Evolutionary conservation across 1,140 invertebrate species (phyloP).

Genomic region (Muscidifurax raptorellus): DNA sequence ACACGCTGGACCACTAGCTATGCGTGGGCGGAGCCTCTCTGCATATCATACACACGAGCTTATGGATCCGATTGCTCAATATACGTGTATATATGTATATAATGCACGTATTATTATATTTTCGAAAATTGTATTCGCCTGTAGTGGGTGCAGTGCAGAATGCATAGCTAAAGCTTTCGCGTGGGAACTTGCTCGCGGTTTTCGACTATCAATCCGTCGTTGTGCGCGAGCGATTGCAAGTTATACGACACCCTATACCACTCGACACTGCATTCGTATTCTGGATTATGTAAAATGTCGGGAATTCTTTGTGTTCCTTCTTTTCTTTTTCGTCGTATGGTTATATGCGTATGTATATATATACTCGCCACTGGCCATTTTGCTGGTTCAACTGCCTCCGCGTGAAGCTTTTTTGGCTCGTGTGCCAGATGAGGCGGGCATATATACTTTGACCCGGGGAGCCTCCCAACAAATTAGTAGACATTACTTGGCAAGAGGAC

Average conservation of each 20-base stretch:
- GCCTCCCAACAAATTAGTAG: constrained; percentile 65
- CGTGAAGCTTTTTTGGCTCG: constrained; percentile 51
- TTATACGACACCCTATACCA: no score
- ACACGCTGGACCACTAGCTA: constrained; percentile 24
- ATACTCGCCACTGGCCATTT: background rate
- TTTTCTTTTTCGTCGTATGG: no score
- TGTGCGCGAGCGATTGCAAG: background rate
- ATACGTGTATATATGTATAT: no score
- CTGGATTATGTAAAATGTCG: no score
- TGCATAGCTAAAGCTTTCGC: constrained; percentile 34
- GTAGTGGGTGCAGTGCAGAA: no score
- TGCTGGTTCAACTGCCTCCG: background rate
- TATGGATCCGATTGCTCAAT: constrained; percentile 23
- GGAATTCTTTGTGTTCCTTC: no score
- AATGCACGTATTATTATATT: no score
- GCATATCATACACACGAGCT: background rate
- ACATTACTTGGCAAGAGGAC: constrained; percentile 54
- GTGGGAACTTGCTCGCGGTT: background rate
- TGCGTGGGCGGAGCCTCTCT: constrained; percentile 1
- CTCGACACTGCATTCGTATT: no score
- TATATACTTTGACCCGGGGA: constrained; percentile 48
- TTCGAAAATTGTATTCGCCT: no score
- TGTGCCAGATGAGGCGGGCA: constrained; percentile 59
- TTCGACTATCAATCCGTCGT: background rate
- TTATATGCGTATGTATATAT: no score